Evolutionary conservation across 2,797 vertebrate genomes (phyloP).

Genomic region (Molossus molossus): DNA sequence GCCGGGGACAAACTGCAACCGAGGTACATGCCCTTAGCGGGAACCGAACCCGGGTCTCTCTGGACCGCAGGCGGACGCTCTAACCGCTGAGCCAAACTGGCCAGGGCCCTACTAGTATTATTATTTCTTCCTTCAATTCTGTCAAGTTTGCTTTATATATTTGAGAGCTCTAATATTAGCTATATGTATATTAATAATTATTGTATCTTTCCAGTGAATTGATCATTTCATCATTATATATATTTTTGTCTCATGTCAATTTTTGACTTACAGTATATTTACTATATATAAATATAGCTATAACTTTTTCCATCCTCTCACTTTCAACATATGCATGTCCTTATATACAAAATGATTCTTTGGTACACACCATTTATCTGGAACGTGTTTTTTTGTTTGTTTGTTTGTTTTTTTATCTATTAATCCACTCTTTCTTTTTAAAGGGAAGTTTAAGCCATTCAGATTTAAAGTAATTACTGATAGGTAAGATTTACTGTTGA

Average conservation of each 20-base stretch:
- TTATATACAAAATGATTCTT: not conserved
- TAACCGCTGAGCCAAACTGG: too few species aligned
- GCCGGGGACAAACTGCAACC: too few species aligned
- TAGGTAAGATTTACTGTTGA: not conserved
- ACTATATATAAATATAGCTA: not conserved
- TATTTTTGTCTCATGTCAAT: not conserved
- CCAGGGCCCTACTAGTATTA: not conserved
- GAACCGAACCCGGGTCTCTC: too few species aligned
- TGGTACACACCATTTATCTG: not conserved
- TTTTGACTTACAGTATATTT: not conserved
- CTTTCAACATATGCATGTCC: not conserved
- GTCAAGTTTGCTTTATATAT: not conserved
- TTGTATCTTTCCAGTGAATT: not conserved
- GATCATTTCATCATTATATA: not conserved
- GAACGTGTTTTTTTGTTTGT: not conserved
- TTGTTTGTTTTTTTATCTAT: not conserved
- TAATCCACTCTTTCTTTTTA: not conserved
- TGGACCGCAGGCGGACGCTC: too few species aligned
- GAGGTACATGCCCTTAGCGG: too few species aligned
- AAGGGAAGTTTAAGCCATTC: not conserved
- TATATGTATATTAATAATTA: not conserved
- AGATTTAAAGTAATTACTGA: not conserved
- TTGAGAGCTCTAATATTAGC: not conserved
- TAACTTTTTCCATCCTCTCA: not conserved
- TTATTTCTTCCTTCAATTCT: not conserved